Conservation (phyloP, 1,140 invertebrate species). For the Nymphalis io region DNA sequence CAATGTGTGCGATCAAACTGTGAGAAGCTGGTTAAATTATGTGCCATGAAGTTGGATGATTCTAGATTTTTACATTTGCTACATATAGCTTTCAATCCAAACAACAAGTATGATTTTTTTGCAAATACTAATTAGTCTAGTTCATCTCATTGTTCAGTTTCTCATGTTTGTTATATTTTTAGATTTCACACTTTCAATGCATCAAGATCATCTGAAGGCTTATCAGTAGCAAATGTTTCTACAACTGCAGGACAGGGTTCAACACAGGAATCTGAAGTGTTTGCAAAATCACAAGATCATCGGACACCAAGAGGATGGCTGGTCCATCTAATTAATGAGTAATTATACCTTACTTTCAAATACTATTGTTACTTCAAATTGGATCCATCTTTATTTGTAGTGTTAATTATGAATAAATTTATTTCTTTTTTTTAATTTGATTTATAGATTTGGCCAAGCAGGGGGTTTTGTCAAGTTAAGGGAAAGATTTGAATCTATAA, state of each 20-base stretch:
- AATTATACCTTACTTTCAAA: conserved; percentile 36
- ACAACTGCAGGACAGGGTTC: conserved; percentile 54
- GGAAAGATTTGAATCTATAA: conserved; percentile 89
- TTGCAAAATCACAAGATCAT: conserved; percentile 89
- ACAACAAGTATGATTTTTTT: conserved; percentile 87
- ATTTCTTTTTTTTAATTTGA: conserved; percentile 7
- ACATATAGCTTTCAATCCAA: conserved; percentile 95
- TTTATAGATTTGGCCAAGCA: conserved; percentile 89
- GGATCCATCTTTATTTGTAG: too few species aligned
- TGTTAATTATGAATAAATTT: too few species aligned
- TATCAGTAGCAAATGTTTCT: conserved; percentile 78
- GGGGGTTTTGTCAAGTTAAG: conserved; percentile 94
- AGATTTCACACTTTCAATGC: conserved; percentile 97
- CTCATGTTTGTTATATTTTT: conserved; percentile 44
- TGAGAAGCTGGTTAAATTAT: conserved; percentile 94
- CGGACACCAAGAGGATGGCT: conserved; percentile 94
- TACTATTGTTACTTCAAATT: neutral
- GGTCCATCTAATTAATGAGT: conserved; percentile 96
- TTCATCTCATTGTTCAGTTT: too few species aligned
- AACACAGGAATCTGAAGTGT: conserved; percentile 83
- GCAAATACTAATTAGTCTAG: too few species aligned
- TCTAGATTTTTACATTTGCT: conserved; percentile 95
- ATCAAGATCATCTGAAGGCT: conserved; percentile 89
- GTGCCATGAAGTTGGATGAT: conserved; percentile 96
- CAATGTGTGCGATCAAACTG: conserved; percentile 97